These are phyloP conservation scores for Xanthorhoe spadicearia DNA, from an alignment of 2,888 invertebrate genomes.

Conservation along the genomic window DNA sequence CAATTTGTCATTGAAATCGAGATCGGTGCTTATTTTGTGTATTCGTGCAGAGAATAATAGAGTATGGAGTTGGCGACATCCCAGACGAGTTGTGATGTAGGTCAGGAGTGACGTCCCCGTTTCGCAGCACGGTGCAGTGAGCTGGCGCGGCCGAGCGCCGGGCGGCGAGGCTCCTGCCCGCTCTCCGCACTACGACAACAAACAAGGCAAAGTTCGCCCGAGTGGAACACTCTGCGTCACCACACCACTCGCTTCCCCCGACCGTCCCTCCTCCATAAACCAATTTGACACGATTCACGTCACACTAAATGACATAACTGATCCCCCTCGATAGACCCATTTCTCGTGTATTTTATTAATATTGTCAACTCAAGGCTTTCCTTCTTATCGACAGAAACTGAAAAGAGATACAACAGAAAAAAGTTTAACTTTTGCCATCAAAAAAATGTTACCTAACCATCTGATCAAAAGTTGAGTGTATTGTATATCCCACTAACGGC, in stretches of 20 bases:
- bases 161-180: neutral
- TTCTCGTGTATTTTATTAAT: neutral
- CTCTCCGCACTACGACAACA: conserved; percentile 38
- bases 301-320: conserved; percentile 37
- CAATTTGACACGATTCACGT: conserved; percentile 58
- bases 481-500: too few relatives aligned
- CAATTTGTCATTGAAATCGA: conserved; percentile 40
- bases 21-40: conserved; percentile 45
- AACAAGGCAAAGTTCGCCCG: conserved; percentile 46
- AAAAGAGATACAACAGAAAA: neutral
- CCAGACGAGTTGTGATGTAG: conserved; percentile 75
- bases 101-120: conserved; percentile 74
- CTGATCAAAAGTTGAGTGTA: too few relatives aligned
- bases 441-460: too few relatives aligned
- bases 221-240: conserved; percentile 49
- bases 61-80: conserved; percentile 69
- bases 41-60: conserved; percentile 48
- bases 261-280: conserved; percentile 51
- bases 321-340: conserved; percentile 18
- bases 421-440: too few relatives aligned
- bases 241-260: conserved; percentile 35
- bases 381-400: neutral
- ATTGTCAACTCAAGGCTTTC: neutral
- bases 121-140: conserved; percentile 57
- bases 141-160: conserved; percentile 33